These are phyloP conservation scores for Zoanthus sansibaricus DNA, from an alignment of 92 coral and sea anemone genomes.

Conservation along the genomic window DNA sequence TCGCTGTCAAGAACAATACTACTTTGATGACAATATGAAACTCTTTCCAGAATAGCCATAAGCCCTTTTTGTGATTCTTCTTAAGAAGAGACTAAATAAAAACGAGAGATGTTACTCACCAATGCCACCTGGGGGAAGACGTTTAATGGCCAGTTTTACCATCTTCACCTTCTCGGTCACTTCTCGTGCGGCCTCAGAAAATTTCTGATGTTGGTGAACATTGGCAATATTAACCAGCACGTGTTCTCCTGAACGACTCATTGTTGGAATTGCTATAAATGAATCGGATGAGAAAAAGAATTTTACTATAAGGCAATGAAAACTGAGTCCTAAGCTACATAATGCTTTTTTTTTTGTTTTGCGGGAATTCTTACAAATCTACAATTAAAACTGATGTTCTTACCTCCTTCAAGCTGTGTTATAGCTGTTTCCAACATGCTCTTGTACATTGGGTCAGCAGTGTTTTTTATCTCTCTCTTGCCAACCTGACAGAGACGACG, in stretches of 20 bases:
- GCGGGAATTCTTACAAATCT: not conserved
- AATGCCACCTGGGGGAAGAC: conserved; percentile 71
- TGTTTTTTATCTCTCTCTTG: conserved; percentile 75
- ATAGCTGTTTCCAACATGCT: conserved; percentile 72
- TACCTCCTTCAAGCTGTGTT: conserved; percentile 74
- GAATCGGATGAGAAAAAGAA: too few species aligned
- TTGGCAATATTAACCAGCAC: conserved; percentile 68
- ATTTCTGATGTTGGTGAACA: conserved; percentile 66
- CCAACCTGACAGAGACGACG: conserved; percentile 78
- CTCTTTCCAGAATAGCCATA: too few species aligned
- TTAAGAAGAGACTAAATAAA: not conserved
- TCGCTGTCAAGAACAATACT: too few species aligned
- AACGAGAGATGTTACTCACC: conserved; percentile 46
- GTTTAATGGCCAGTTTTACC: conserved; percentile 77
- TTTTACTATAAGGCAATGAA: too few species aligned
- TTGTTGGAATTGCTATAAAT: conserved; percentile 75
- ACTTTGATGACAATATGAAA: too few species aligned
- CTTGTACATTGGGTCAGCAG: conserved; percentile 93
- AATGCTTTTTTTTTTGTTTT: too few species aligned
- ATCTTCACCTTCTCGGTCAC: conserved; percentile 77
- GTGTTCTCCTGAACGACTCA: conserved; percentile 73
- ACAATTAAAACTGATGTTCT: not conserved
- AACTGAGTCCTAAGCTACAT: too few species aligned
- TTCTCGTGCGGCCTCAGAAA: conserved; percentile 56
- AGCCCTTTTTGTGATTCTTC: too few species aligned